Percentiles rank a stretch among this genome's conserved stretches.
Conservation (phyloP, 92 coral and sea anemone species). For the Meandrina meandrites region DNA sequence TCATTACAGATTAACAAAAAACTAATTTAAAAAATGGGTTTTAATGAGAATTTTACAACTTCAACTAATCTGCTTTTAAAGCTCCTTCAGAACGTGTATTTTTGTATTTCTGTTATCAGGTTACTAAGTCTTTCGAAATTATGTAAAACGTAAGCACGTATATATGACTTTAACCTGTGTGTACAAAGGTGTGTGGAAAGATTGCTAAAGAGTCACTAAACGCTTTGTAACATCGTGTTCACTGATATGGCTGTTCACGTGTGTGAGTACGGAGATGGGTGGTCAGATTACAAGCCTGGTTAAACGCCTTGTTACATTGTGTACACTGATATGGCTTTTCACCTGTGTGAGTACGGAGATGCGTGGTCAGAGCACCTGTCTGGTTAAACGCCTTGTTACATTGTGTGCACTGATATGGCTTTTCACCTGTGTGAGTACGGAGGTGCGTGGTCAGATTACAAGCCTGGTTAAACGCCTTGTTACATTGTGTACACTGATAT, state of each 20-base stretch:
- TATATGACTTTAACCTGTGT: not conserved
- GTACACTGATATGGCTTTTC: slow-evolving; percentile 47
- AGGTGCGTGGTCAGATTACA: slow-evolving; percentile 45
- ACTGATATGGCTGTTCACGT: too few species aligned
- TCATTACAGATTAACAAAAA: too few species aligned
- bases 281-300: too few species aligned
- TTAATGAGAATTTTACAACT: too few species aligned
- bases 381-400: slow-evolving; percentile 47
- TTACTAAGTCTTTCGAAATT: too few species aligned
- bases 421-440: slow-evolving; percentile 57
- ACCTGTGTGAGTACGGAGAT: slow-evolving; percentile 25
- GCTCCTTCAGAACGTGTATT: too few species aligned
- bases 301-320: slow-evolving; percentile 46
- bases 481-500: too few species aligned
- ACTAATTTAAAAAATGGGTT: too few species aligned
- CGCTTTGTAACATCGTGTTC: not conserved
- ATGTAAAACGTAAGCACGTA: too few species aligned
- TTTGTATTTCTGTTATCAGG: too few species aligned
- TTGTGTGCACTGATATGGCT: slow-evolving; percentile 57
- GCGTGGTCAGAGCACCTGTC: not conserved
- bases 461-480: slow-evolving; percentile 35
- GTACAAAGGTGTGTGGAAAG: slow-evolving; percentile 28
- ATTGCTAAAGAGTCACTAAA: not conserved
- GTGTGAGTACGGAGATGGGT: too few species aligned
- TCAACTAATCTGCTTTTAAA: too few species aligned